A percentile compares a stretch with the other conserved stretches of the same genome.
Evolutionary conservation across 1,140 invertebrate species (phyloP).

Genomic region (Batillaria attramentaria): DNA sequence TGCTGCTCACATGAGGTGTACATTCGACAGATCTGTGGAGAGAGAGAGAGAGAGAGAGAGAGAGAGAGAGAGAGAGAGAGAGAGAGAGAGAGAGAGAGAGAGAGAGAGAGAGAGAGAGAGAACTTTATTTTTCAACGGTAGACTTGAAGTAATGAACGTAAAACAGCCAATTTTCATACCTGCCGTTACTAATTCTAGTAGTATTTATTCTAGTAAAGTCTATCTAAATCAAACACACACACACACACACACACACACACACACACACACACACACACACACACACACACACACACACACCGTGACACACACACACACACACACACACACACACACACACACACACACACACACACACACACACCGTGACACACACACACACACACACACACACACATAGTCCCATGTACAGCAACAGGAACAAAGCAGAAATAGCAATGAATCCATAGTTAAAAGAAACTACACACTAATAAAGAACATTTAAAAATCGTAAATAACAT

Average conservation of each 20-base stretch:
- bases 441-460: no score
- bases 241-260: background rate
- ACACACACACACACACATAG: no score
- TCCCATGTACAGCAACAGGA: no score
- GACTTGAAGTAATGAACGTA: background rate
- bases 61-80: background rate
- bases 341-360: conserved; percentile 2
- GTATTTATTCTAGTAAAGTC: background rate
- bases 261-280: background rate
- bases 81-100: background rate
- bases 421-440: no score
- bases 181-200: background rate
- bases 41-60: background rate
- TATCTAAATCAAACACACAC: background rate
- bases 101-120: background rate
- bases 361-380: background rate
- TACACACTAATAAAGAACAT: no score
- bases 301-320: background rate
- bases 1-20: no score
- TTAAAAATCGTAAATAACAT: no score
- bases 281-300: background rate
- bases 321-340: background rate
- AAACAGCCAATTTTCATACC: background rate
- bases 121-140: background rate
- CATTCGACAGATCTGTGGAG: background rate